phyloP scores from a whole-genome alignment of 2,113 vertebrate genomes.

The Axis porcinus region DNA sequence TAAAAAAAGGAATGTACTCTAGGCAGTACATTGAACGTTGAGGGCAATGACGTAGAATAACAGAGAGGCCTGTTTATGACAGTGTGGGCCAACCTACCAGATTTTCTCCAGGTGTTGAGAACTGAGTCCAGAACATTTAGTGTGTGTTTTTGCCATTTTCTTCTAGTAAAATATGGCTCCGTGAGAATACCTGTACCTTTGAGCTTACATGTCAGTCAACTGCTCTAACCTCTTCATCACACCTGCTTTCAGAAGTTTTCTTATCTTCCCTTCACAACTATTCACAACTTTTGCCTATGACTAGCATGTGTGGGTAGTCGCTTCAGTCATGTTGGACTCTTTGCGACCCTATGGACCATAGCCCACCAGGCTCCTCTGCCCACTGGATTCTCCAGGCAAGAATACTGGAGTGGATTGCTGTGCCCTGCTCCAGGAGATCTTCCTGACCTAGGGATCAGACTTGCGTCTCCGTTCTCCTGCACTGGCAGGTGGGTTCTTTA shows the following conservation, averaged over 20 bases:
- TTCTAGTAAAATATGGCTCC: background rate
- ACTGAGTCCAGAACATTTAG: background rate
- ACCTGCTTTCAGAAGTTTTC: background rate
- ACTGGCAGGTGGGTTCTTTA: background rate
- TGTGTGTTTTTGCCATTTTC: background rate
- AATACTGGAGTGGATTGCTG: background rate
- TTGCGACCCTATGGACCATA: background rate
- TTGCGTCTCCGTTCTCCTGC: background rate
- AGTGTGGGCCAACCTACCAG: background rate
- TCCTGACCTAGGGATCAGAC: background rate
- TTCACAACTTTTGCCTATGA: background rate
- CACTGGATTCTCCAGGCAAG: background rate
- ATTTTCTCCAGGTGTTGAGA: background rate
- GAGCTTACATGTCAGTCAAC: background rate
- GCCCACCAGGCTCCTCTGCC: background rate
- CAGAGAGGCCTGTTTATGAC: background rate
- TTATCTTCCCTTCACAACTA: background rate
- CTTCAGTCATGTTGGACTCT: background rate
- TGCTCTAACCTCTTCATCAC: background rate
- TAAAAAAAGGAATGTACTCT: too few relatives aligned
- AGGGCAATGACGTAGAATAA: background rate
- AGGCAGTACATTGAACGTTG: background rate
- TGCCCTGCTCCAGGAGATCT: background rate
- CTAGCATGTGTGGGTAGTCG: fast-evolving
- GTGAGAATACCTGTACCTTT: background rate